These are phyloP conservation scores for Bujurquina vittata DNA, from an alignment of 2,113 vertebrate genomes.

Conservation along the genomic window DNA sequence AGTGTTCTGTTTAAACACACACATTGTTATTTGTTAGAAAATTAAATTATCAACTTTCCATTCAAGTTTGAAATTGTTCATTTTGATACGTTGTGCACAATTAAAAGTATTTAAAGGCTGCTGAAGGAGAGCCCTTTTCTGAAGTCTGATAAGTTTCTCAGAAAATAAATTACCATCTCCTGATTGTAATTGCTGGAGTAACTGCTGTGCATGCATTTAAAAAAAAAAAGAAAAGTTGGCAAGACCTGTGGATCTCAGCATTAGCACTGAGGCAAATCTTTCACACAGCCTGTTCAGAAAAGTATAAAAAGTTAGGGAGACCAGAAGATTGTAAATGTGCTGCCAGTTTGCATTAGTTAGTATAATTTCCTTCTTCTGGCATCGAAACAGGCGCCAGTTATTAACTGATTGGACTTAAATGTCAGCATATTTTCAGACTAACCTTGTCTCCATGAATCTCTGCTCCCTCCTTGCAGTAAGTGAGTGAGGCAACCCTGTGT, in stretches of 20 bases:
- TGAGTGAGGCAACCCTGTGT: conserved; percentile 5
- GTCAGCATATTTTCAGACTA: conserved; percentile 21
- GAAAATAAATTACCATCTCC: not conserved
- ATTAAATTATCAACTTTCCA: too few species aligned
- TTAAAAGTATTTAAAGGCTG: not conserved
- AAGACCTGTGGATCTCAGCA: not conserved
- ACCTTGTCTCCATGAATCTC: conserved; percentile 11
- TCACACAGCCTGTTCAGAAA: not conserved
- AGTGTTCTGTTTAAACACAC: too few species aligned
- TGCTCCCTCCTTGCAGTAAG: not conserved
- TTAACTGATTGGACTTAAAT: conserved; percentile 3
- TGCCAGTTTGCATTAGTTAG: not conserved
- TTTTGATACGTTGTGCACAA: not conserved
- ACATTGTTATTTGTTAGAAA: too few species aligned
- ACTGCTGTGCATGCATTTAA: not conserved
- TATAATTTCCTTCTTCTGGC: not conserved
- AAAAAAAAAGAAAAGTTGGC: not conserved
- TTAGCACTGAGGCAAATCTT: not conserved
- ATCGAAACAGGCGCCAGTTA: not conserved
- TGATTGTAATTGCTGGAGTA: not conserved
- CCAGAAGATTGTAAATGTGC: not conserved
- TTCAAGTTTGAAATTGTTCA: too few species aligned
- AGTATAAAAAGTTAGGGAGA: not conserved
- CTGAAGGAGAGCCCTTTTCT: not conserved
- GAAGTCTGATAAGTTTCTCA: not conserved